Evolutionary conservation across 2,888 invertebrate species (phyloP).

Genomic region (Hipparchia sbordonii): DNA sequence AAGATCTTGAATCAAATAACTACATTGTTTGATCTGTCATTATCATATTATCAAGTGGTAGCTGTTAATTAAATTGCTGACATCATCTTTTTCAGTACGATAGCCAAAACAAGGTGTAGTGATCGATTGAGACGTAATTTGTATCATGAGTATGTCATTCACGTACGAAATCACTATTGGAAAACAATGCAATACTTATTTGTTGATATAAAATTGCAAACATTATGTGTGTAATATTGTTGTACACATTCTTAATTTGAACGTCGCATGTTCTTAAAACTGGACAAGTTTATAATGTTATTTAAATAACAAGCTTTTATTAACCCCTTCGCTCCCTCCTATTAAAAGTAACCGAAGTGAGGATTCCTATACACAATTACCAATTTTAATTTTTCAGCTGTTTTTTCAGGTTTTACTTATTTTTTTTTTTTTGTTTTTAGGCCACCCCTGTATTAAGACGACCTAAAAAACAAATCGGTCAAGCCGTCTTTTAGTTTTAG

Average conservation of each 20-base stretch:
- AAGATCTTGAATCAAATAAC: neutral
- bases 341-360: no score
- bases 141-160: conserved; percentile 48
- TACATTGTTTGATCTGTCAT: neutral
- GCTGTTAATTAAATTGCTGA: conserved; percentile 21
- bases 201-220: conserved; percentile 45
- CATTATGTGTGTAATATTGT: neutral
- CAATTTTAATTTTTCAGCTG: no score
- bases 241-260: no score
- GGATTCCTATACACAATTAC: no score
- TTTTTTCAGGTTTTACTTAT: no score
- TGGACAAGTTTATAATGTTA: no score
- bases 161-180: conserved; percentile 43
- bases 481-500: no score
- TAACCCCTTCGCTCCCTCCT: no score
- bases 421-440: no score
- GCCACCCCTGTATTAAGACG: no score
- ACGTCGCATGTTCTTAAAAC: no score
- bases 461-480: neutral
- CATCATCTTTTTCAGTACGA: conserved; percentile 23
- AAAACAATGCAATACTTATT: conserved; percentile 41
- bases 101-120: conserved; percentile 20
- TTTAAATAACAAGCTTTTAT: no score
- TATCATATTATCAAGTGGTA: neutral
- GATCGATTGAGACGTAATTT: conserved; percentile 29